Conservation (phyloP, 2,888 invertebrate genomes). For the Spialia ferax region DNA sequence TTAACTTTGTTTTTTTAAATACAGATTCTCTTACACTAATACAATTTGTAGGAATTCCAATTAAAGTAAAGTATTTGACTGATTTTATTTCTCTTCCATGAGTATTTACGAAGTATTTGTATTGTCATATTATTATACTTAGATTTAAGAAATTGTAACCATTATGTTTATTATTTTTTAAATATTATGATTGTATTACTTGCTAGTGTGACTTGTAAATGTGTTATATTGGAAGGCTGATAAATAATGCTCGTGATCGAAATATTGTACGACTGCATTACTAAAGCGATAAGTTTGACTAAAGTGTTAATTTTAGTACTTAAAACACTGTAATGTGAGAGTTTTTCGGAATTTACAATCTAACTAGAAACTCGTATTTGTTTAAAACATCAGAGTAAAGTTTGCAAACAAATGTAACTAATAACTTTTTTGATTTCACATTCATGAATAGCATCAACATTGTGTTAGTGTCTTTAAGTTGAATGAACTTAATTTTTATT, state of each 20-base stretch:
- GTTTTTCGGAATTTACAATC: conserved; percentile 17
- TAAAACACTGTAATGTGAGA: conserved; percentile 19
- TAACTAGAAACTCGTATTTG: no score
- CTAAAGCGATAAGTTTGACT: conserved; percentile 13
- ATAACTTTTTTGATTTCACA: no score
- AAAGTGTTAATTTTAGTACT: conserved; percentile 29
- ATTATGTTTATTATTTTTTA: conserved; percentile 22
- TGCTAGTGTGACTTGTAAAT: conserved; percentile 16
- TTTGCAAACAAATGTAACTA: no score
- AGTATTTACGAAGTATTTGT: conserved; percentile 35
- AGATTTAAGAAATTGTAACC: conserved; percentile 35
- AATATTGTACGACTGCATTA: conserved; percentile 19
- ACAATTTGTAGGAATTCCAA: conserved; percentile 1
- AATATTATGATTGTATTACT: conserved; percentile 23
- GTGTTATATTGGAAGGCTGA: conserved; percentile 31
- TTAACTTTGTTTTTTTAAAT: no score
- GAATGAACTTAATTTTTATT: no score
- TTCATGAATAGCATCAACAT: no score
- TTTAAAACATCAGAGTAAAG: no score
- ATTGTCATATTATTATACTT: conserved; percentile 31
- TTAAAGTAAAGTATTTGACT: conserved; percentile 30
- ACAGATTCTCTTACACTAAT: no score
- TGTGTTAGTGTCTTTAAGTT: no score
- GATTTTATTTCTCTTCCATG: conserved; percentile 33
- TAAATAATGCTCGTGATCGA: conserved; percentile 16